These are phyloP conservation scores for Silurus meridionalis DNA, from an alignment of 2,113 vertebrate species.

Conservation along the genomic window DNA sequence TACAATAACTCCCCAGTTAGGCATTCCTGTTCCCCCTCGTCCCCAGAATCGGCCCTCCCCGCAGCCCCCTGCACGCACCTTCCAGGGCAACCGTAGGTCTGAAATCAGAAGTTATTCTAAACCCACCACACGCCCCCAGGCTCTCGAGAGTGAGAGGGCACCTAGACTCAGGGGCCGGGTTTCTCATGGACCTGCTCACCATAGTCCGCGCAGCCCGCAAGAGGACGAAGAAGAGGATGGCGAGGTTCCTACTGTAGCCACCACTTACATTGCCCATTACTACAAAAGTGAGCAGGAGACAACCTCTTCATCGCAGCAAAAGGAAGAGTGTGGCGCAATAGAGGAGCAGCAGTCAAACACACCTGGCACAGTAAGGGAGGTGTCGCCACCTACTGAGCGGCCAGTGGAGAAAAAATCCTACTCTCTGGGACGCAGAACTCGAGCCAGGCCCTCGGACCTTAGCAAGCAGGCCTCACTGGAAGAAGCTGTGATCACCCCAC, in stretches of 20 bases:
- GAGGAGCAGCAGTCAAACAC: slow-evolving; percentile 44
- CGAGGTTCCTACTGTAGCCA: slow-evolving; percentile 41
- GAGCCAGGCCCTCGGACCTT: slow-evolving; percentile 84
- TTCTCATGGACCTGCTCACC: slow-evolving; percentile 31
- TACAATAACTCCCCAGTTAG: slow-evolving; percentile 36
- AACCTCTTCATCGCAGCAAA: slow-evolving; percentile 61
- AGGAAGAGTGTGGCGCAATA: slow-evolving; percentile 48
- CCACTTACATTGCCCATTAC: slow-evolving; percentile 49
- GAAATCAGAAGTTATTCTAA: slow-evolving; percentile 54
- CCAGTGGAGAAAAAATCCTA: slow-evolving; percentile 94
- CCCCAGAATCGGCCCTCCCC: slow-evolving; percentile 49
- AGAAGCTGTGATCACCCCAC: slow-evolving; percentile 67
- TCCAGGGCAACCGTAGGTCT: slow-evolving; percentile 59
- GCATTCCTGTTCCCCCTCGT: slow-evolving; percentile 41
- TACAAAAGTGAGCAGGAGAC: slow-evolving; percentile 48
- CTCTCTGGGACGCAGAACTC: slow-evolving; percentile 87
- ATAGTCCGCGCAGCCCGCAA: slow-evolving; percentile 7
- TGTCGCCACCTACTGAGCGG: slow-evolving; percentile 76
- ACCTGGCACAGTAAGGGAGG: slow-evolving; percentile 54
- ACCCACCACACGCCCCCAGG: slow-evolving; percentile 32
- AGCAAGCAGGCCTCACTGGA: slow-evolving; percentile 83
- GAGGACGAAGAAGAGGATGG: slow-evolving; percentile 51
- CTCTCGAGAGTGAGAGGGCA: slow-evolving; percentile 47
- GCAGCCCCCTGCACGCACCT: slow-evolving; percentile 55
- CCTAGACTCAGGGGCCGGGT: slow-evolving; percentile 49